Evolutionary conservation across 2,113 vertebrate genomes (phyloP).

Genomic region (Sprattus sprattus): DNA sequence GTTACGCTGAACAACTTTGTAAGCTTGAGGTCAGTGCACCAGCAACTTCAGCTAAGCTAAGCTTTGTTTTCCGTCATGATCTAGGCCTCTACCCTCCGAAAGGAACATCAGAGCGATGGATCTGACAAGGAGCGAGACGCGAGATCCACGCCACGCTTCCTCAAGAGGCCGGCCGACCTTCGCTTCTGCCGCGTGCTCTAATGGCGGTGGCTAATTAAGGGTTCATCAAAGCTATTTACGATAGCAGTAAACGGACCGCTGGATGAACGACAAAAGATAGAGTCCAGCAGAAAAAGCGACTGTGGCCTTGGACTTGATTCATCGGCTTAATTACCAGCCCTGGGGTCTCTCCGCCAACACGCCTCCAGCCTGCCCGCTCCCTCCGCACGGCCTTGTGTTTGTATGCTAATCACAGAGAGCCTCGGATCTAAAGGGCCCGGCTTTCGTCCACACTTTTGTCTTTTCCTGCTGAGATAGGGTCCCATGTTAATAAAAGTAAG

Average conservation of each 20-base stretch:
- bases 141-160: neutral
- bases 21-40: neutral
- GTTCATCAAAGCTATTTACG: slow-evolving; percentile 69
- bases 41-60: neutral
- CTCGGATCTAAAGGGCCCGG: slow-evolving; percentile 40
- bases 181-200: slow-evolving; percentile 29
- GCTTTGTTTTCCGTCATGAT: neutral
- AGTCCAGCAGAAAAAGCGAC: slow-evolving; percentile 60
- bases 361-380: slow-evolving; percentile 10
- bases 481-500: neutral
- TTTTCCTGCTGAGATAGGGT: neutral
- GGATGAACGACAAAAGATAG: slow-evolving; percentile 66
- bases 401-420: slow-evolving; percentile 46
- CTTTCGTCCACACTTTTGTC: slow-evolving; percentile 39
- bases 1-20: neutral
- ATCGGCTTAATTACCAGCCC: slow-evolving; percentile 76
- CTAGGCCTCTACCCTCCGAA: neutral
- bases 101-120: neutral
- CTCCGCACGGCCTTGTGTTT: slow-evolving; percentile 41
- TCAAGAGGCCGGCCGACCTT: slow-evolving; percentile 25
- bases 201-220: slow-evolving; percentile 54
- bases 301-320: slow-evolving; percentile 67
- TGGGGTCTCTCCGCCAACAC: slow-evolving; percentile 49
- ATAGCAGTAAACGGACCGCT: slow-evolving; percentile 62
- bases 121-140: neutral